phyloP scores from a whole-genome alignment of 2,113 vertebrate species.

The Paramisgurnus dabryanus region DNA sequence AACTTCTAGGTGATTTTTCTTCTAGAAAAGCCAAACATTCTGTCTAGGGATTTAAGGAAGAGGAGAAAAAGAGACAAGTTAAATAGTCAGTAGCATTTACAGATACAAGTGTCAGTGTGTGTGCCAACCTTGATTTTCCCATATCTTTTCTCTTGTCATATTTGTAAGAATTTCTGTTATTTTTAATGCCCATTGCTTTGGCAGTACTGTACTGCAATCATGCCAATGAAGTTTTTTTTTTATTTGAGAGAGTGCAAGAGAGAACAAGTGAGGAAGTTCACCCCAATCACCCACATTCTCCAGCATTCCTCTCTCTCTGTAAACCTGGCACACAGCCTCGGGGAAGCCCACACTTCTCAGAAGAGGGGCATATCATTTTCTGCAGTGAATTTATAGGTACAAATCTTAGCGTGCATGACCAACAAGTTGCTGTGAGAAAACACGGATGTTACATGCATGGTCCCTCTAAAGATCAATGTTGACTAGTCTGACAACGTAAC shows the following conservation, averaged over 20 bases:
- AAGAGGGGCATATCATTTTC: background rate
- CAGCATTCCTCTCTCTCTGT: slow-evolving; percentile 59
- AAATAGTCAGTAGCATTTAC: too few species aligned
- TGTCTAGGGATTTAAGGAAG: slow-evolving; percentile 57
- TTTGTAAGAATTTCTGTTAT: too few species aligned
- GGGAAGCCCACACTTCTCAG: slow-evolving; percentile 11
- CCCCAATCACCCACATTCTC: slow-evolving; percentile 43
- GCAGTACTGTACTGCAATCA: too few species aligned
- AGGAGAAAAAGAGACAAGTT: background rate
- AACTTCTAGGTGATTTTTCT: slow-evolving; percentile 63
- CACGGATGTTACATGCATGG: background rate
- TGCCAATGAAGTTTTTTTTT: background rate
- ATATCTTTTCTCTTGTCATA: too few species aligned
- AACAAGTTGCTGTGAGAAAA: background rate
- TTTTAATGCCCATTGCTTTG: too few species aligned
- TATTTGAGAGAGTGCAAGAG: slow-evolving; percentile 44
- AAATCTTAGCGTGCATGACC: slow-evolving; percentile 14
- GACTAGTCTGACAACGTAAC: background rate
- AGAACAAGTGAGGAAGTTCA: background rate
- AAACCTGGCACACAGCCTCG: slow-evolving; percentile 12
- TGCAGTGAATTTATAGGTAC: background rate
- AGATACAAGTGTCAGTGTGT: too few species aligned
- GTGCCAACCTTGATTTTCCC: too few species aligned
- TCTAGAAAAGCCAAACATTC: slow-evolving; percentile 60
- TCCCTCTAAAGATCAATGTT: background rate